phyloP scores from a whole-genome alignment of 2,888 invertebrate species.

The Chrysodeixis includens region DNA sequence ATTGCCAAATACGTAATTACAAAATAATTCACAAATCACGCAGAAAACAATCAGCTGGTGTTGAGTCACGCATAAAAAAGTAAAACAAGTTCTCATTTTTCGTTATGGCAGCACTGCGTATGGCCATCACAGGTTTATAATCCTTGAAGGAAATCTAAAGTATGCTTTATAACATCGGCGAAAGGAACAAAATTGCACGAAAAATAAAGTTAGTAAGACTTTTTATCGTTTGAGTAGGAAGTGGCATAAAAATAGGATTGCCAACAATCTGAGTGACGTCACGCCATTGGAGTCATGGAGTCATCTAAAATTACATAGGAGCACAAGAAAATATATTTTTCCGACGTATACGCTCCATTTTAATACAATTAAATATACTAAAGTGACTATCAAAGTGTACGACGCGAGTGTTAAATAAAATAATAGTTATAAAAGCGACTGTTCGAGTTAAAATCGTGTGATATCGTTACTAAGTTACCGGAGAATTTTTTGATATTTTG shows the following conservation, averaged over 20 bases:
- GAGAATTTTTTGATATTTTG: constrained; percentile 74
- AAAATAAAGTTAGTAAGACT: constrained; percentile 70
- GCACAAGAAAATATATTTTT: constrained; percentile 79
- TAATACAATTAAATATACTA: constrained; percentile 68
- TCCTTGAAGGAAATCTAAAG: constrained; percentile 61
- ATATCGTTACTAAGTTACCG: constrained; percentile 78
- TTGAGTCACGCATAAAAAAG: constrained; percentile 39
- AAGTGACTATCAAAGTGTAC: constrained; percentile 76
- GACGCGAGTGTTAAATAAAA: constrained; percentile 72
- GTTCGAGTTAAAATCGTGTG: constrained; percentile 59
- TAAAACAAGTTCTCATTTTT: constrained; percentile 53
- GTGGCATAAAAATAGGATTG: constrained; percentile 88
- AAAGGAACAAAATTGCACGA: constrained; percentile 73
- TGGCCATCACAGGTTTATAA: constrained; percentile 69
- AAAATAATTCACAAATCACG: neutral
- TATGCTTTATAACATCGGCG: constrained; percentile 67
- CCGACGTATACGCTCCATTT: constrained; percentile 74
- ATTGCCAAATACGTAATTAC: neutral
- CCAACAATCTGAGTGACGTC: constrained; percentile 88
- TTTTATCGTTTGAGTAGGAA: constrained; percentile 81
- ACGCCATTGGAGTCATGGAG: constrained; percentile 81
- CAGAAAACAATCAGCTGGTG: constrained; percentile 57
- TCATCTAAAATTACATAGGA: constrained; percentile 88
- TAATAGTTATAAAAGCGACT: constrained; percentile 57
- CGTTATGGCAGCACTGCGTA: constrained; percentile 67